A percentile compares a stretch with the other conserved stretches of the same genome.
phyloP scores from a whole-genome alignment of 2,113 vertebrate species.

The Tamias sibiricus region DNA sequence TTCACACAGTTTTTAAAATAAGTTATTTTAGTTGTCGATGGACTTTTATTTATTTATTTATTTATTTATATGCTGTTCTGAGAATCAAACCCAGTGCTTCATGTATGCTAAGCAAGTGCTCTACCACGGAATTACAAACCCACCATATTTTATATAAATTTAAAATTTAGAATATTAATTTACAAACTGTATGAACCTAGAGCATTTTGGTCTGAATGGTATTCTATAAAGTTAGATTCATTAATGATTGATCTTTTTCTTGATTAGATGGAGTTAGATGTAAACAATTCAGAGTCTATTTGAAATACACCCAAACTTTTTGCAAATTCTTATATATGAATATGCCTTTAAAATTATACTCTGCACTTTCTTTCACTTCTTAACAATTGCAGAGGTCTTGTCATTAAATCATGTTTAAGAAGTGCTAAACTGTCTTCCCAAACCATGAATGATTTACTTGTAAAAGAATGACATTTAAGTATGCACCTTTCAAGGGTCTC shows the following conservation, averaged over 20 bases:
- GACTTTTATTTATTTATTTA: too few relatives aligned
- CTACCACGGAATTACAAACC: too few relatives aligned
- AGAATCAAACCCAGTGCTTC: too few relatives aligned
- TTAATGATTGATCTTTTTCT: background rate
- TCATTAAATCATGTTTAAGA: constrained; percentile 58
- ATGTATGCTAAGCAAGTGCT: too few relatives aligned
- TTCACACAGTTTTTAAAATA: too few relatives aligned
- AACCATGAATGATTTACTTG: constrained; percentile 59
- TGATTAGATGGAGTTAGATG: background rate
- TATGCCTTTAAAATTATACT: background rate
- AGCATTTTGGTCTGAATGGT: background rate
- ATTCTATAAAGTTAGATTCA: background rate
- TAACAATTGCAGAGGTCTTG: background rate
- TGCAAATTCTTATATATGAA: background rate
- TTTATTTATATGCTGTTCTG: too few relatives aligned
- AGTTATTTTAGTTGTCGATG: too few relatives aligned
- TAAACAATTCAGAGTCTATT: background rate
- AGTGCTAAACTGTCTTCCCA: constrained; percentile 38
- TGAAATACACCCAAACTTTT: background rate
- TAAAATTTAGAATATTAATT: background rate
- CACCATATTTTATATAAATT: background rate
- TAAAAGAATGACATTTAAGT: constrained; percentile 69
- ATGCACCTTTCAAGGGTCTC: constrained; percentile 54
- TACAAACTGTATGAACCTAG: background rate
- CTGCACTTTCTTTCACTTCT: background rate